Conservation (phyloP, 2,888 invertebrate species). For the Oasisia sp. region DNA sequence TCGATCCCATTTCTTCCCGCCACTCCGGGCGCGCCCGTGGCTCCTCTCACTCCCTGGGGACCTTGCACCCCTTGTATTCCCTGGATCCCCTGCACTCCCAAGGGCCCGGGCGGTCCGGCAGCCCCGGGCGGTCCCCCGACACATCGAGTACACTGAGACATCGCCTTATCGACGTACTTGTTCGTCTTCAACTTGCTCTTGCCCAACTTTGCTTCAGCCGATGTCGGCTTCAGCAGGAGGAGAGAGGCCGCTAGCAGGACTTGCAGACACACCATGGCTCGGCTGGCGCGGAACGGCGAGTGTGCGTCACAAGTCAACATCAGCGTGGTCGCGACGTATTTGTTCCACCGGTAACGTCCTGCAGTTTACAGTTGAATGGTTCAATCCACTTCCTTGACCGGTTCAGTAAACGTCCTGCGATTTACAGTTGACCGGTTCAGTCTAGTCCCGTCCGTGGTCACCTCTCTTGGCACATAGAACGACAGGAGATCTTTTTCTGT, state of each 20-base stretch:
- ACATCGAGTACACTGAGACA: background rate
- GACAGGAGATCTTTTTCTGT: background rate
- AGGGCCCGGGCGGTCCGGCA: slow-evolving; percentile 28
- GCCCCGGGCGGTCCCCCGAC: slow-evolving; percentile 29
- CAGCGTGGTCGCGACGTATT: background rate
- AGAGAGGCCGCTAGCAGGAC: background rate
- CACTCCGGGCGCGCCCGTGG: slow-evolving; percentile 38
- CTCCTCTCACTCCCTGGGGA: slow-evolving; percentile 40
- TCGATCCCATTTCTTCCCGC: slow-evolving; percentile 27
- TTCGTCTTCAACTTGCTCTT: background rate
- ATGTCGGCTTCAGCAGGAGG: background rate
- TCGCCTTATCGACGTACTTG: background rate
- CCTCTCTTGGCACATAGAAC: background rate
- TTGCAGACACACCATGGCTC: background rate
- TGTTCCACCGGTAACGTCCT: background rate
- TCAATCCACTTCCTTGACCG: background rate
- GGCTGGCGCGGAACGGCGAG: background rate
- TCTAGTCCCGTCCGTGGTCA: background rate
- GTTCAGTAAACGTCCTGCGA: background rate
- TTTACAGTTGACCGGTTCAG: background rate
- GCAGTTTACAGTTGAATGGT: background rate
- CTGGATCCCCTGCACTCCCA: slow-evolving; percentile 31
- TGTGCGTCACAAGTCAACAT: background rate
- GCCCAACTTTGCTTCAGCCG: background rate
- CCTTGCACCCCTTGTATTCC: slow-evolving; percentile 42